A percentile compares a stretch with the other conserved stretches of the same genome.
Conservation (phyloP, 64 coral and sea anemone species). For the Trachythela sp. region DNA sequence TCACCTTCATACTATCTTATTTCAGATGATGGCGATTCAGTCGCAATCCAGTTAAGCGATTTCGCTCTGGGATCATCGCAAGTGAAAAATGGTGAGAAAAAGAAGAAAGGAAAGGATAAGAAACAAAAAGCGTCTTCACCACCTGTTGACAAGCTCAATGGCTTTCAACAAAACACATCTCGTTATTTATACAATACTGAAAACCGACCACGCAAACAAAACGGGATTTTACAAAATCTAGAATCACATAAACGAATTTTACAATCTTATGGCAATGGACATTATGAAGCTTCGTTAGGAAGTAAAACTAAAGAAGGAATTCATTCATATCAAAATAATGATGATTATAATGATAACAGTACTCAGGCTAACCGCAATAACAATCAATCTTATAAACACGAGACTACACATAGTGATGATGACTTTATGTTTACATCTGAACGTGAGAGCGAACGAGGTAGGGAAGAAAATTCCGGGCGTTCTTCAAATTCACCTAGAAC, state of each 20-base stretch:
- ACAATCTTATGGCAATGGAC: background rate
- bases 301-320: background rate
- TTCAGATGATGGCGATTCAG: background rate
- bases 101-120: slow-evolving; percentile 7
- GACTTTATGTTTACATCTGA: background rate
- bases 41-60: slow-evolving; percentile 7
- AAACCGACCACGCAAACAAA: background rate
- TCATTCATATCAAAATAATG: background rate
- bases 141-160: background rate
- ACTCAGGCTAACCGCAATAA: background rate
- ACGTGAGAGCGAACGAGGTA: background rate
- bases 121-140: background rate
- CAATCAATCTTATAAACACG: background rate
- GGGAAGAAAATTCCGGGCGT: background rate
- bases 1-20: background rate
- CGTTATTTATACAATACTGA: background rate
- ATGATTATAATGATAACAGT: background rate
- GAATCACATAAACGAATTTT: background rate
- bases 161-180: background rate
- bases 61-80: background rate
- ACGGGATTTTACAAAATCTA: background rate
- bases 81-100: background rate
- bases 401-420: background rate
- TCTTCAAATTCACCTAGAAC: too few relatives aligned
- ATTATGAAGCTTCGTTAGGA: background rate